Conservation (phyloP, 2,113 vertebrate genomes). For the Pseudonaja textilis region DNA sequence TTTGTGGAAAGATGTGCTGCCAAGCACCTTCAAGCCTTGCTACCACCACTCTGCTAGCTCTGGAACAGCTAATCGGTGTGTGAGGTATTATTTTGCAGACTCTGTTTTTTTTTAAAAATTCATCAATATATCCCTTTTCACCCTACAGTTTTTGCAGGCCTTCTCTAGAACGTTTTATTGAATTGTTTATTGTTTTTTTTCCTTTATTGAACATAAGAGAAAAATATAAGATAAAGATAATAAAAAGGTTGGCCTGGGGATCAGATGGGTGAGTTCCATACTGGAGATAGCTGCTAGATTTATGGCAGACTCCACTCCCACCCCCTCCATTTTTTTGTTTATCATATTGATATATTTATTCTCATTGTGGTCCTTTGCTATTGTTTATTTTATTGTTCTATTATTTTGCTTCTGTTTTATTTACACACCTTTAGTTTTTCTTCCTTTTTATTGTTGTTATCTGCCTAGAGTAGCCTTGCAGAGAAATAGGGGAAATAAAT, state of each 20-base stretch:
- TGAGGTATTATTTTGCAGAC: neutral
- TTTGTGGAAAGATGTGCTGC: neutral
- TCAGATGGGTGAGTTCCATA: neutral
- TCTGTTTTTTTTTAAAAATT: neutral
- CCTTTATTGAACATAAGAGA: neutral
- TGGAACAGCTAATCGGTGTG: neutral
- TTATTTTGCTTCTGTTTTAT: neutral
- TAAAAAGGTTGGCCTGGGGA: neutral
- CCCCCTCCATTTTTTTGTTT: neutral
- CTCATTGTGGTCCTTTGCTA: neutral
- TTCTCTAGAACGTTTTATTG: fast-evolving
- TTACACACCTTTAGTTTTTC: neutral
- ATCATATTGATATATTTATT: neutral
- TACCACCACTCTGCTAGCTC: neutral
- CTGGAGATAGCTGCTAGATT: neutral
- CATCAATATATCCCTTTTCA: neutral
- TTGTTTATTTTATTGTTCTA: neutral
- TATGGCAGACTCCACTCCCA: neutral
- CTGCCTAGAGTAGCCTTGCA: neutral
- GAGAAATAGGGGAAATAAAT: neutral
- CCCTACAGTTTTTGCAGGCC: neutral
- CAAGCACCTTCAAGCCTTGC: neutral
- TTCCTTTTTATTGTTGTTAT: neutral
- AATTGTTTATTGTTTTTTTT: neutral
- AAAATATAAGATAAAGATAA: neutral